Evolutionary conservation across 1,140 invertebrate species (phyloP).

Genomic region (Lasioglossum baleicum): DNA sequence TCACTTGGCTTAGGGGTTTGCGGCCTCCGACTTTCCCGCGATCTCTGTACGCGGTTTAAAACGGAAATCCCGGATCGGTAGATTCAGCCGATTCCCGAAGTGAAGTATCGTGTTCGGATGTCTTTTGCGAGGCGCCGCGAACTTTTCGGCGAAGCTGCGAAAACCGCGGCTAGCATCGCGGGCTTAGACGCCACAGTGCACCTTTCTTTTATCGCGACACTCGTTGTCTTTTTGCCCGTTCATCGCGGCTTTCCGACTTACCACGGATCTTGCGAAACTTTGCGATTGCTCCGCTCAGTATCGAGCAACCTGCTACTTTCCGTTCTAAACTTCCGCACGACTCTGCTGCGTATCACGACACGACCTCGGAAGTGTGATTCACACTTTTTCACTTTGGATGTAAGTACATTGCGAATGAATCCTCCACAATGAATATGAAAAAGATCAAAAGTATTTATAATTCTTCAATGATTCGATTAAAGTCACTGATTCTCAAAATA

Average conservation of each 20-base stretch:
- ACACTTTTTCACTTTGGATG: too few relatives aligned
- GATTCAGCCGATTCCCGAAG: constrained; percentile 55
- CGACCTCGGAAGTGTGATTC: not conserved
- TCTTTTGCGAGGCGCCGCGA: constrained; percentile 5
- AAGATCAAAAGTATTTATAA: too few relatives aligned
- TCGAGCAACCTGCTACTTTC: not conserved
- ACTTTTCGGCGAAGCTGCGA: not conserved
- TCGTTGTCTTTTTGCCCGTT: not conserved
- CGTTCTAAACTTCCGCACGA: not conserved
- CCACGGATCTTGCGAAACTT: not conserved
- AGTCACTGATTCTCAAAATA: too few relatives aligned
- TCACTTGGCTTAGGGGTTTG: constrained; percentile 16
- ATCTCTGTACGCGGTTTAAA: constrained; percentile 33
- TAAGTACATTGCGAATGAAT: too few relatives aligned
- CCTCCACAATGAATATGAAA: too few relatives aligned
- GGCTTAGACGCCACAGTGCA: not conserved
- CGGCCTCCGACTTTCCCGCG: constrained; percentile 2
- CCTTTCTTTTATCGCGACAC: not conserved
- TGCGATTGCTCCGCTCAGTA: not conserved
- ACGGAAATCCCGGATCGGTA: constrained; percentile 50
- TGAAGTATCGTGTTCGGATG: constrained; percentile 69
- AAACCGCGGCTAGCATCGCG: not conserved
- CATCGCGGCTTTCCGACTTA: not conserved
- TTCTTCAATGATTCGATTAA: too few relatives aligned
- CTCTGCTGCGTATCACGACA: not conserved